Percentiles rank a stretch among this genome's conserved stretches.
phyloP scores from a whole-genome alignment of 2,113 vertebrate species.

The Trachemys scripta region DNA sequence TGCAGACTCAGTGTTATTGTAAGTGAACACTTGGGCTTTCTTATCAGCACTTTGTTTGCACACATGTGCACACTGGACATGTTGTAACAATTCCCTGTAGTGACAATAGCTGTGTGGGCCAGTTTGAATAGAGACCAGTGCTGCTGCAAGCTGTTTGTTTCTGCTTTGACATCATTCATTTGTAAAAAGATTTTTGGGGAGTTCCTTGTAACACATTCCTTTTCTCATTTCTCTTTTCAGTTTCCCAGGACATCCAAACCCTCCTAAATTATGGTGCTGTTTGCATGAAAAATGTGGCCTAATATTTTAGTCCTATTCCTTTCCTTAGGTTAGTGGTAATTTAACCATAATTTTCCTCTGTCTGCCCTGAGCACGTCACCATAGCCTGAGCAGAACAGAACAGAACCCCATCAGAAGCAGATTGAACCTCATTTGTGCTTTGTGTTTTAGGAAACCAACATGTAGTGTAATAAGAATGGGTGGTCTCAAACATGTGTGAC shows the following conservation, averaged over 20 bases:
- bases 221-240: not conserved
- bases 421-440: not conserved
- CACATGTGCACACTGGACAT: not conserved
- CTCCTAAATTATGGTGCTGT: not conserved
- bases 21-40: not conserved
- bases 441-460: not conserved
- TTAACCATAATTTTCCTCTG: not conserved
- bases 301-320: not conserved
- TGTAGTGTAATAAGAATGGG: not conserved
- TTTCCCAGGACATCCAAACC: not conserved
- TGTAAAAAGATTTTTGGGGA: not conserved
- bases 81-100: too few species aligned
- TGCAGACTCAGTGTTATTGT: not conserved
- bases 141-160: not conserved
- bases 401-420: not conserved
- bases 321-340: not conserved
- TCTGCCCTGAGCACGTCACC: not conserved
- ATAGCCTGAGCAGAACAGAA: not conserved
- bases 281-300: not conserved
- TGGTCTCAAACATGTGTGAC: not conserved
- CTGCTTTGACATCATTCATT: not conserved
- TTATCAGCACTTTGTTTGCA: not conserved
- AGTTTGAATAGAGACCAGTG: not conserved
- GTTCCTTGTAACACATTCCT: not conserved
- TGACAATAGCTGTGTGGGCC: too few species aligned